Base-by-base conservation (phyloP, 2,888 invertebrate species). In the Unio delphinus region DNA sequence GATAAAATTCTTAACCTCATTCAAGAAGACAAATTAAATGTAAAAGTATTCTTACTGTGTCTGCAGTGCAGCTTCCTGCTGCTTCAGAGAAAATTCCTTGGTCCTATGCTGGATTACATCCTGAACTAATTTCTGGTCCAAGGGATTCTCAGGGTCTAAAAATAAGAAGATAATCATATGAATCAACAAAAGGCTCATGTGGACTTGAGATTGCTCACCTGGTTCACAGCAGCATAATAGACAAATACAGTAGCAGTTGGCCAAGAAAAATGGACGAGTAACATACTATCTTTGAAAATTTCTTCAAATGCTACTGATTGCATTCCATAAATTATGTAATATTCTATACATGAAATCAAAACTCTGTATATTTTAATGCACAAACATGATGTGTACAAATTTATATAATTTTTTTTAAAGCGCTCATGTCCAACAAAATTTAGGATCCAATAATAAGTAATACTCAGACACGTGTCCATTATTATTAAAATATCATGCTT, bases 11-110 rank as follows among this genome's bases (percentile, higher is more conserved):
- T 45, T 45, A 15, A 3, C 8, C 2, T 45, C 3, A 45, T 45
- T 11, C 15, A 45, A 15, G 1, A 15, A 45, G 45, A 45, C 15
- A 45, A 45, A 45, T 45, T 45, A 15, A 45, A 45, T 45, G 3
- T 45, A 20, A 23, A 58, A 68, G 28, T 7, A 55, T 3, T 69
- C 77, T 69, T 74, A 84, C 83, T 80, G 81, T 64, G 81, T 79
- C 70, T 83, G 82, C 28, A 82, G 34, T n/a, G 78, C 79, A 59
- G 76, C 76, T 28, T 80, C 82, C 60, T 83, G 80, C 69, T 84
- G 83, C 71, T 78, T 79, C 26, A 67, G 61, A 56, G 81, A 78
- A 72, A 81, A 83, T 66, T 85, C 84, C 66, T 80, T 82, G 20
- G 82, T 85, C 61, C 84, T 72, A 7, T 77, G 75, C 45, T 83